A percentile compares a stretch with the other conserved stretches of the same genome.
Conservation (phyloP, 2,888 invertebrate species). For the Xanthia icteritia region DNA sequence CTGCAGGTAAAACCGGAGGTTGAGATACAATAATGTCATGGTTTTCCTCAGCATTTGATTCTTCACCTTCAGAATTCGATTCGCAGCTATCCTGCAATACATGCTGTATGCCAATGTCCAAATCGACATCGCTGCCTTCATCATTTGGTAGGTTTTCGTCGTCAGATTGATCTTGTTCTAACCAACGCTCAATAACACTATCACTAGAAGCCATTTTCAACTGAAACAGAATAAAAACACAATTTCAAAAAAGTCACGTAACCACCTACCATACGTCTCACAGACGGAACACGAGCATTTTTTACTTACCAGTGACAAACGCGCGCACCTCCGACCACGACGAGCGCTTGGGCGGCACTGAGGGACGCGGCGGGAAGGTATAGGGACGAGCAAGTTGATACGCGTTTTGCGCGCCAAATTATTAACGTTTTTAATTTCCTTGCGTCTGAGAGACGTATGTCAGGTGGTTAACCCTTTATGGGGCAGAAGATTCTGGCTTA, state of each 20-base stretch:
- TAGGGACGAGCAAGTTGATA: neutral
- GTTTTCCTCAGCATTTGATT: constrained; percentile 11
- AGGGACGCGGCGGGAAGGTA: too few relatives aligned
- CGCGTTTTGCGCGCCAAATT: neutral
- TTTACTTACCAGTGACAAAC: constrained; percentile 6
- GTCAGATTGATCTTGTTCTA: constrained; percentile 38
- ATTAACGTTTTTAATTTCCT: neutral
- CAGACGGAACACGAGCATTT: neutral
- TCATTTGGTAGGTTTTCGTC: constrained; percentile 42
- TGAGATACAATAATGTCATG: constrained; percentile 10
- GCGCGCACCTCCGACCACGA: neutral
- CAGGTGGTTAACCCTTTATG: neutral
- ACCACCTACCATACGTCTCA: constrained; percentile 15
- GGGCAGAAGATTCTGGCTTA: too few relatives aligned
- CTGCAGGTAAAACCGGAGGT: constrained; percentile 9
- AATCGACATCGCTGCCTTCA: constrained; percentile 44
- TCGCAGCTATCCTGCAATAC: constrained; percentile 23
- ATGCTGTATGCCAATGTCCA: constrained; percentile 8
- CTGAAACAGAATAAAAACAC: too few relatives aligned
- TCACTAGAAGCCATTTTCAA: too few relatives aligned
- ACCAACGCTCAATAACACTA: too few relatives aligned
- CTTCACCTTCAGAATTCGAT: constrained; percentile 24
- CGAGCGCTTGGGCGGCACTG: constrained; percentile 1
- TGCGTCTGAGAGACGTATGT: neutral
- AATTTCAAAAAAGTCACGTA: constrained; percentile 27